Evolutionary conservation across 2,797 vertebrate genomes (phyloP).

Genomic region (Tenualosa thibaudeaui): DNA sequence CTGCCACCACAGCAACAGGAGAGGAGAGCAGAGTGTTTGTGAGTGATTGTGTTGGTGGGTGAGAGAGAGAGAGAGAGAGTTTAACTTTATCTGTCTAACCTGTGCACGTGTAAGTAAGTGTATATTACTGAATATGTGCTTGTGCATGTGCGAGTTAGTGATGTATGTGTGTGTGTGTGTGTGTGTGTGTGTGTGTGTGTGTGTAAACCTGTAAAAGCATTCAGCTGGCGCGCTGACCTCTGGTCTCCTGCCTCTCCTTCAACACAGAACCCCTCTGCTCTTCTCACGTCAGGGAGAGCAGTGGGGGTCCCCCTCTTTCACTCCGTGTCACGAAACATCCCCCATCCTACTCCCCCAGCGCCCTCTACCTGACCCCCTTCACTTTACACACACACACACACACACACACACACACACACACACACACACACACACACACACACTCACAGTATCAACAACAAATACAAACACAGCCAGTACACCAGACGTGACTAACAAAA

Average conservation of each 20-base stretch:
- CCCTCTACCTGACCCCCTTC: constrained; percentile 17
- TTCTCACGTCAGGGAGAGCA: constrained; percentile 66
- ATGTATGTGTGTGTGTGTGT: background rate
- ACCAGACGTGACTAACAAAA: background rate
- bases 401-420: background rate
- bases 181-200: constrained; percentile 29
- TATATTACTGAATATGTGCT: background rate
- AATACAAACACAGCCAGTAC: background rate
- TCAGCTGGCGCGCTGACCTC: constrained; percentile 60
- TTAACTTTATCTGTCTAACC: background rate
- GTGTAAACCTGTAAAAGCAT: constrained; percentile 52
- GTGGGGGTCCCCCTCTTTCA: constrained; percentile 48
- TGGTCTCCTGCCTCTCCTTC: constrained; percentile 55
- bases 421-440: background rate
- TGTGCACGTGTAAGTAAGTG: background rate
- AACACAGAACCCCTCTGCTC: constrained; percentile 54
- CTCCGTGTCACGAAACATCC: constrained; percentile 49
- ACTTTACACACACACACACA: background rate
- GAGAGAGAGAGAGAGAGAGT: too few species aligned
- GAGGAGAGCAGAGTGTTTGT: background rate
- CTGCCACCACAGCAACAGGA: constrained; percentile 52
- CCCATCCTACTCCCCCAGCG: background rate
- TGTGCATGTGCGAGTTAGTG: background rate
- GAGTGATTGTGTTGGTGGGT: background rate
- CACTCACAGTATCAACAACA: constrained; percentile 17